Conservation (phyloP, 2,888 invertebrate species). For the Cataglyphis rosenhaueri region DNA sequence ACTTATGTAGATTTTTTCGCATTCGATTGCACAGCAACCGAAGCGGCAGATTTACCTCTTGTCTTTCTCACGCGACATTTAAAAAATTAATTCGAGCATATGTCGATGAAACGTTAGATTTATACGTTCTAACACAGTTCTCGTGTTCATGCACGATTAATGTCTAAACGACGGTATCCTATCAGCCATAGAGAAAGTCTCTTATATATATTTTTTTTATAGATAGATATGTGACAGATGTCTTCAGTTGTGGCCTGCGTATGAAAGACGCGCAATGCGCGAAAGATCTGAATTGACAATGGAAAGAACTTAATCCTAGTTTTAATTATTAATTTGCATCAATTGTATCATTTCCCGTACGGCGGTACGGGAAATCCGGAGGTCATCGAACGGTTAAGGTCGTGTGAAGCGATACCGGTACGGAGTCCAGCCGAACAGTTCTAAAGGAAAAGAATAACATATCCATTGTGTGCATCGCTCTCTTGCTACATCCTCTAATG, state of each 20-base stretch:
- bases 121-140: neutral
- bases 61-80: conserved; percentile 87
- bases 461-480: conserved; percentile 51
- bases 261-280: conserved; percentile 18
- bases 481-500: conserved; percentile 14
- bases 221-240: neutral
- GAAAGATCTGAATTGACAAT: conserved; percentile 45
- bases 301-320: conserved; percentile 34
- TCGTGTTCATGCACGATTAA: conserved; percentile 12
- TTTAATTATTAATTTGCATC: conserved; percentile 1
- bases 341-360: conserved; percentile 22
- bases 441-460: conserved; percentile 81
- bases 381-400: conserved; percentile 79
- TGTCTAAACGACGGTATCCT: conserved; percentile 74
- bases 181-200: conserved; percentile 15
- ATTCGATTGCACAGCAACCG: conserved; percentile 36
- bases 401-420: conserved; percentile 85
- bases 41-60: conserved; percentile 86
- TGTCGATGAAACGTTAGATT: neutral
- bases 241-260: neutral
- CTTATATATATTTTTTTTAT: neutral
- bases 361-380: conserved; percentile 51
- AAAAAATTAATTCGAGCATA: conserved; percentile 21
- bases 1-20: conserved; percentile 33
- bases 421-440: conserved; percentile 84